phyloP scores from a whole-genome alignment of 2,888 invertebrate species.

The Andrena dorsata region DNA sequence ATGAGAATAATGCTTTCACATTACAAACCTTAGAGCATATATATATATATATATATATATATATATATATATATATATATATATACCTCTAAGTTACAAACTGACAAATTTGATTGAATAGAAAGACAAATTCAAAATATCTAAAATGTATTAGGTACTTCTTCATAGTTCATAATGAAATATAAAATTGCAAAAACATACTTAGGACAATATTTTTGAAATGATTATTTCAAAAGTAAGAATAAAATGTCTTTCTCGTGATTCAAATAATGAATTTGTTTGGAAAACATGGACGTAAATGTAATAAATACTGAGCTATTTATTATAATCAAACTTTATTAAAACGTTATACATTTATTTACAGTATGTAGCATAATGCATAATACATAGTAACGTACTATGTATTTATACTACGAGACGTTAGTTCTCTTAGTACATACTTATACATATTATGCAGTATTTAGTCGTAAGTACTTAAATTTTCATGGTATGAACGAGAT shows the following conservation, averaged over 20 bases:
- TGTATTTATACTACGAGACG: constrained; percentile 48
- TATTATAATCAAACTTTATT: constrained; percentile 78
- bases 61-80: no score
- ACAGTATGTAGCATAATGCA: constrained; percentile 74
- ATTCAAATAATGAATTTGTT: neutral
- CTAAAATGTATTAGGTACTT: neutral
- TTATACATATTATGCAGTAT: constrained; percentile 42
- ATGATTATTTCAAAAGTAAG: no score
- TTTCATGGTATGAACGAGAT: constrained; percentile 25
- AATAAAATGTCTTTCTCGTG: no score
- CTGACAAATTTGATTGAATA: no score
- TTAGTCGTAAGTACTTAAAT: constrained; percentile 40
- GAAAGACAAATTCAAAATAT: no score
- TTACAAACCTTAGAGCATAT: no score
- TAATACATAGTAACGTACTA: constrained; percentile 50
- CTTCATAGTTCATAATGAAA: no score
- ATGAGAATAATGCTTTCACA: no score
- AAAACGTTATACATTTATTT: constrained; percentile 84
- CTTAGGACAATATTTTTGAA: no score
- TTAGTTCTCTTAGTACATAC: constrained; percentile 54
- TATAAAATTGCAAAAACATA: no score
- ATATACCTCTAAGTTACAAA: no score
- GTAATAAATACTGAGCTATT: constrained; percentile 1
- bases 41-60: no score
- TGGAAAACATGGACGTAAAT: neutral